Evolutionary conservation across 2,888 invertebrate species (phyloP).

Genomic region (Gastrophysa polygoni): DNA sequence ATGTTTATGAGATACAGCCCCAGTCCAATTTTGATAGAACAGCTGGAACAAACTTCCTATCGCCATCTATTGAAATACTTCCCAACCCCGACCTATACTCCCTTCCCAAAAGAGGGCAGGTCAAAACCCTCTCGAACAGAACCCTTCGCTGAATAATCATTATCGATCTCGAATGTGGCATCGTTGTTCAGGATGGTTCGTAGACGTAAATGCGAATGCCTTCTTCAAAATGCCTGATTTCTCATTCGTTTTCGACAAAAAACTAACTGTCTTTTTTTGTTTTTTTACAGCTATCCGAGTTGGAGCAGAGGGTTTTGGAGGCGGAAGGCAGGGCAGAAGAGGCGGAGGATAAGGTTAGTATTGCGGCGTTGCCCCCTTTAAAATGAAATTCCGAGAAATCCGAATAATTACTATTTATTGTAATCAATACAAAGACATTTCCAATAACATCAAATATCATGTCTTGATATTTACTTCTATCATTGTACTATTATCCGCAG

Average conservation of each 20-base stretch:
- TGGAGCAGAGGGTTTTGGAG: conserved; percentile 90
- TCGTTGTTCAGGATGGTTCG: not conserved
- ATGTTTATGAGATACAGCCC: no score
- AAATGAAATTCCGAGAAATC: not conserved
- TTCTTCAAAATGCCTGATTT: no score
- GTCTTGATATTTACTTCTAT: no score
- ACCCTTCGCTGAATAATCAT: not conserved
- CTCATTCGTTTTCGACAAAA: conserved; percentile 8
- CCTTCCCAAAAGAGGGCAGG: conserved; percentile 22
- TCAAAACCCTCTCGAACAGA: not conserved
- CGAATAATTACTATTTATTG: not conserved
- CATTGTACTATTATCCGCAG: no score
- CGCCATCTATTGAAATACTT: conserved; percentile 21
- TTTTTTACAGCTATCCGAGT: conserved; percentile 85
- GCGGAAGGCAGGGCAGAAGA: conserved; percentile 92
- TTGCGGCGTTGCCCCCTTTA: not conserved
- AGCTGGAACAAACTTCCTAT: no score
- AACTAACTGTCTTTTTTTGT: conserved; percentile 43
- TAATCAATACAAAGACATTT: no score
- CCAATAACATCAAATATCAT: no score
- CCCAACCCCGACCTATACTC: conserved; percentile 4
- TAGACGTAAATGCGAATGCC: no score
- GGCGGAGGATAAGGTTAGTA: conserved; percentile 90
- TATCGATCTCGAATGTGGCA: conserved; percentile 5
- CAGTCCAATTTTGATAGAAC: no score